A percentile compares a stretch with the other conserved stretches of the same genome.
These are phyloP conservation scores for Drosophila micromelanica DNA, from an alignment of 1,140 invertebrate species.

Conservation along the genomic window DNA sequence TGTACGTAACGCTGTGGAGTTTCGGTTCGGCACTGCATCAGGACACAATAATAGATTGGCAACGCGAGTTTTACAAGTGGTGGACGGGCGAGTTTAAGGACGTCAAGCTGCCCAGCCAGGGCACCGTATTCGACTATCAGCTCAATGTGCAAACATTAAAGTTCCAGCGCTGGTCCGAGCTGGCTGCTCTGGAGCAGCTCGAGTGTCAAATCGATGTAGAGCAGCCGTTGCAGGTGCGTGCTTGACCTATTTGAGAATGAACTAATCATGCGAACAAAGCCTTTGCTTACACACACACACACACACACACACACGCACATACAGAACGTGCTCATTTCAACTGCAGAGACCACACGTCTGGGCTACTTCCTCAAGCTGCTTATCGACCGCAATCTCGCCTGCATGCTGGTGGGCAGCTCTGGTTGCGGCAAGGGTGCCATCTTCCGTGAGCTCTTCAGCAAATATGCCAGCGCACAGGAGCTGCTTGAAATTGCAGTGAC, in stretches of 20 bases:
- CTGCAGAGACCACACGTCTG: slow-evolving; percentile 95
- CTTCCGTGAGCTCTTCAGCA: slow-evolving; percentile 92
- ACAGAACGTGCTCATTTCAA: slow-evolving; percentile 92
- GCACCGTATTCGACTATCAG: slow-evolving; percentile 95
- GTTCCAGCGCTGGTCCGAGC: slow-evolving; percentile 94
- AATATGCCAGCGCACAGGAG: slow-evolving; percentile 84
- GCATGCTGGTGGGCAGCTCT: slow-evolving; percentile 95
- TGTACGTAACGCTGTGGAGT: slow-evolving; percentile 96
- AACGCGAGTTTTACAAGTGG: slow-evolving; percentile 93
- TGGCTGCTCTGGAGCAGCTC: slow-evolving; percentile 89
- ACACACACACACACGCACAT: slow-evolving; percentile 7
- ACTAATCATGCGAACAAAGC: slow-evolving; percentile 56
- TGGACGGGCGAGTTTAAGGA: slow-evolving; percentile 96
- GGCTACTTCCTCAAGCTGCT: slow-evolving; percentile 95
- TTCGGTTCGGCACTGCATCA: slow-evolving; percentile 96
- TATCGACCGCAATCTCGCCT: slow-evolving; percentile 91
- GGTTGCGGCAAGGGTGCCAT: slow-evolving; percentile 95
- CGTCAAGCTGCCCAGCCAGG: slow-evolving; percentile 93
- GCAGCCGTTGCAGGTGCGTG: slow-evolving; percentile 87
- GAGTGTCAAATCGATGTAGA: slow-evolving; percentile 90
- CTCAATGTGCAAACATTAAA: slow-evolving; percentile 94
- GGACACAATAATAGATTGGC: slow-evolving; percentile 94
- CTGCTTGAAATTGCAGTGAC: slow-evolving; percentile 72
- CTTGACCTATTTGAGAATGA: slow-evolving; percentile 38
- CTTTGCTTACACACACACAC: slow-evolving; percentile 24